Conservation (phyloP, 2,113 vertebrate species). For the Clarias macrocephalus region DNA sequence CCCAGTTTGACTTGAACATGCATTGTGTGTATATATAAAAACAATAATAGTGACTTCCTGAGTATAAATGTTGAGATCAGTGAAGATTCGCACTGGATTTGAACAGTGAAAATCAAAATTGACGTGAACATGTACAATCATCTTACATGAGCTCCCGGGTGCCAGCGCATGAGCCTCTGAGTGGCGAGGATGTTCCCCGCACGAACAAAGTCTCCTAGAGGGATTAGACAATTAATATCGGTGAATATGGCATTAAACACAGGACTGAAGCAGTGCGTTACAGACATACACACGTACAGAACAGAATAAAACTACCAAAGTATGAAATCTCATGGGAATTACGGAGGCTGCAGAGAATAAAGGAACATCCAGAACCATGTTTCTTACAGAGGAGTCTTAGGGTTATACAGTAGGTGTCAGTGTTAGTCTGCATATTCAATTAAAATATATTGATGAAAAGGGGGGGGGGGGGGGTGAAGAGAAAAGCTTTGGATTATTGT, state of each 20-base stretch:
- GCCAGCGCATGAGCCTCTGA: slow-evolving; percentile 86
- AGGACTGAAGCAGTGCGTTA: background rate
- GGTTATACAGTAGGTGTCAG: no score
- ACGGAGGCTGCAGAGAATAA: no score
- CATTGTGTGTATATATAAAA: no score
- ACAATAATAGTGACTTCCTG: no score
- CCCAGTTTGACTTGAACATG: no score
- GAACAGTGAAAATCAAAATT: background rate
- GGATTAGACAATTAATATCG: slow-evolving; percentile 23
- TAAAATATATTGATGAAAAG: background rate
- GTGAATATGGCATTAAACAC: background rate
- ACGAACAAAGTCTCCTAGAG: slow-evolving; percentile 84
- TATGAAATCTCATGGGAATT: no score
- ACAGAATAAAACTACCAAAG: no score
- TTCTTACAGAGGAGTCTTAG: no score
- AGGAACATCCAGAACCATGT: no score
- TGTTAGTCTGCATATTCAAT: no score
- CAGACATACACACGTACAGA: background rate
- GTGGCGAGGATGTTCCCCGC: slow-evolving; percentile 91
- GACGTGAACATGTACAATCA: slow-evolving; percentile 73
- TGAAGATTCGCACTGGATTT: background rate
- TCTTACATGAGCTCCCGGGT: slow-evolving; percentile 91
- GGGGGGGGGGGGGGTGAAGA: no score
- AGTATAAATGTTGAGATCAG: background rate
- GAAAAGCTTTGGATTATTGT: no score